Percentiles rank a stretch among this genome's conserved stretches.
Conservation (phyloP, 2,888 invertebrate species). For the Carcina quercana region DNA sequence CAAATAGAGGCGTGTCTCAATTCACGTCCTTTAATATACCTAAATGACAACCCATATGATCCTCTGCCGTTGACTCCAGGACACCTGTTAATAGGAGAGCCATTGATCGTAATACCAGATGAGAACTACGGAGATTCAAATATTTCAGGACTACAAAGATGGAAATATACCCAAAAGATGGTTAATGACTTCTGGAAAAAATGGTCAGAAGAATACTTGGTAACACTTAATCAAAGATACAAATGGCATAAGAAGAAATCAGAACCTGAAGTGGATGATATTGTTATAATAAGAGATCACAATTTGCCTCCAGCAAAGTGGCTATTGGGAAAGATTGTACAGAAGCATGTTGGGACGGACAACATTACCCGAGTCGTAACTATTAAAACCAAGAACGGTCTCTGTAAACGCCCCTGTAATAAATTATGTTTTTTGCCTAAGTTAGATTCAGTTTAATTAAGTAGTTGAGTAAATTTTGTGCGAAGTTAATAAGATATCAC, state of each 20-base stretch:
- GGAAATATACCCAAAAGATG: conserved; percentile 19
- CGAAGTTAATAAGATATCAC: no score
- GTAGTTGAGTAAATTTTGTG: no score
- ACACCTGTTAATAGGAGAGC: conserved; percentile 19
- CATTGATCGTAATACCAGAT: conserved; percentile 14
- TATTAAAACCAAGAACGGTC: background rate
- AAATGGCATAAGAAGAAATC: conserved; percentile 12
- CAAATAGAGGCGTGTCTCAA: conserved; percentile 18
- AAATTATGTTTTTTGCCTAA: background rate
- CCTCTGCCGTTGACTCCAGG: conserved; percentile 16
- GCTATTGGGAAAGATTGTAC: conserved; percentile 11
- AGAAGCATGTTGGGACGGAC: conserved; percentile 11
- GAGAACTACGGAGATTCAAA: conserved; percentile 4
- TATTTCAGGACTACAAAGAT: conserved; percentile 10
- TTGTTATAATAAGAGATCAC: conserved; percentile 10
- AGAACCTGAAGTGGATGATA: conserved; percentile 10
- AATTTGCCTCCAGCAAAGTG: conserved; percentile 13
- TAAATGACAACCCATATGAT: conserved; percentile 16
- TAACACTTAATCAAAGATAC: conserved; percentile 12
- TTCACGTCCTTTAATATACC: conserved; percentile 12
- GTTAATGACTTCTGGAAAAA: conserved; percentile 19
- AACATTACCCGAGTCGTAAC: conserved; percentile 12
- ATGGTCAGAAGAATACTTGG: conserved; percentile 20
- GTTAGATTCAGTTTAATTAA: no score
- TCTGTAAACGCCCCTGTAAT: background rate